Evolutionary conservation across 2,113 vertebrate species (phyloP), one percentile per base, ranked within the genome.

Genomic region (Chaetops frenatus): DNA sequence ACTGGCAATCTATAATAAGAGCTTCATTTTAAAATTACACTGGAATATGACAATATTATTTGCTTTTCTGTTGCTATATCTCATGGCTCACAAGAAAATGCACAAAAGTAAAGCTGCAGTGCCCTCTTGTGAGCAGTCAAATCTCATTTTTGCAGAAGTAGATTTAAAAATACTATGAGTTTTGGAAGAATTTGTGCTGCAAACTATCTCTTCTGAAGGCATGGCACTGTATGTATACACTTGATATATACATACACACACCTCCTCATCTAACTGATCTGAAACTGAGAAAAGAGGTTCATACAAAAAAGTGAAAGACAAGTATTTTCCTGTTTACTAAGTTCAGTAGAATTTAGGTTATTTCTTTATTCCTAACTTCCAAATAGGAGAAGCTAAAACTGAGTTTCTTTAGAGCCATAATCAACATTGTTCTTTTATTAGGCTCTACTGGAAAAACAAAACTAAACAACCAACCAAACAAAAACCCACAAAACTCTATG

Each of bases 61-160:
- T 47, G 15, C 22, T 38, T 83, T 82, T 35, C 28, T 66, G 7
- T 56, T 79, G 25, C 40, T 23, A 24, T 28, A 57, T n/a, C 42
- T 80, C 58, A 28, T 5, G 3, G 23, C 29, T 76, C 15, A 31
- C 27, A 72, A 11, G 13, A 35, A 60, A 0, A 2, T 1, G 4
- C 20, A 66, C 24, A 90, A 72, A 92, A 94, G 25, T 86, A 74
- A 93, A 94, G 66, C 57, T 53, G 70, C 50, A 95, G 87, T 85
- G 96, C 95, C 96, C 95, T 89, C 95, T 96, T 94, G 88, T 72
- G 95, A 92, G 29, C 56, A 81, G 42, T 22, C 28, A 76, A 42
- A 64, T 35, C 20, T 54, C 15, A 18, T 12, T 45, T 79, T 50
- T 58, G 21, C 10, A 57, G 7, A 28, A 54, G 25, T 6, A 25